phyloP scores from a whole-genome alignment of 53 echinoderm and acorn worm genomes.

The Holothuria scabra region DNA sequence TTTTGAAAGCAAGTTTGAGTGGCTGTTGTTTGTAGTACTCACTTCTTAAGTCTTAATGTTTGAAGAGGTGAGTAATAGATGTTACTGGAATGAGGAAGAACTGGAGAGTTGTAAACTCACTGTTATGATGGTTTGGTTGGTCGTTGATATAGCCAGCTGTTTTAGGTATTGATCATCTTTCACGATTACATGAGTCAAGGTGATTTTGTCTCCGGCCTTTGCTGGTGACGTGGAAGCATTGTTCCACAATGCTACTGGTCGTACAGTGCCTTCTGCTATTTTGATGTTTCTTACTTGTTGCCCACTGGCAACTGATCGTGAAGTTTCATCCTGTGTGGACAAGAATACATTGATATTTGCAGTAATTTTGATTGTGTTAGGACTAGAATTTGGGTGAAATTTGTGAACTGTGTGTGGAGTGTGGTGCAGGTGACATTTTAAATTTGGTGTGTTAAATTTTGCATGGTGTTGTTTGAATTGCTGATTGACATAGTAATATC shows the following conservation, averaged over 20 bases:
- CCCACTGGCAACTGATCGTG: conserved; percentile 12
- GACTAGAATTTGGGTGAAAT: no score
- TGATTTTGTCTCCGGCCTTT: conserved; percentile 6
- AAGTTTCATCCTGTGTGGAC: background rate
- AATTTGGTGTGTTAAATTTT: no score
- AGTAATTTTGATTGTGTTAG: no score
- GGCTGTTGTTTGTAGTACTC: no score
- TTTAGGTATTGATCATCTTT: background rate
- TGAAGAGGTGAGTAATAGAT: no score
- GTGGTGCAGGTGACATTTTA: no score
- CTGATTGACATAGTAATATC: no score
- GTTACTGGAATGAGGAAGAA: background rate
- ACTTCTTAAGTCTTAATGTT: no score
- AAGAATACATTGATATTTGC: background rate
- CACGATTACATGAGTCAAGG: background rate
- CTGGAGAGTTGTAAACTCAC: conserved; percentile 13
- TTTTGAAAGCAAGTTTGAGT: no score
- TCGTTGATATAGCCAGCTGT: conserved; percentile 12
- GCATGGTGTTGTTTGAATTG: no score
- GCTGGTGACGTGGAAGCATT: background rate
- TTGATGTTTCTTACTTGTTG: conserved; percentile 20
- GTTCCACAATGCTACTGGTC: conserved; percentile 13
- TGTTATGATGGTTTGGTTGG: conserved; percentile 10
- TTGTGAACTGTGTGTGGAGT: no score
- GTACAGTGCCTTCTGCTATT: background rate